A percentile compares a stretch with the other conserved stretches of the same genome.
Evolutionary conservation across 2,113 vertebrate species (phyloP).

Genomic region (Nansenia antarctica): DNA sequence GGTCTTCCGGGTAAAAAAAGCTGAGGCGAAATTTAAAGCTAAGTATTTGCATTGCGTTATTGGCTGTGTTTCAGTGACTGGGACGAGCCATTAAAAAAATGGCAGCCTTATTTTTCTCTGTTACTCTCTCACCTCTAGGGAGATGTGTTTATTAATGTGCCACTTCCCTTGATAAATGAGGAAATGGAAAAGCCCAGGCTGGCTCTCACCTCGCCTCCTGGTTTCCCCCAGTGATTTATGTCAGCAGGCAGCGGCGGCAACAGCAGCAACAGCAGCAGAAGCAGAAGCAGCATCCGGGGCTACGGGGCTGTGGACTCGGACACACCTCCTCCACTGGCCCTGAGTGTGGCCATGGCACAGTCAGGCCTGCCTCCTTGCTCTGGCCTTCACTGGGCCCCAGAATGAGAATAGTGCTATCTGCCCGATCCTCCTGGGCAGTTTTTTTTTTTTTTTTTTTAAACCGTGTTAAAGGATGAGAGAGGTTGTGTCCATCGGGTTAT

Average conservation of each 20-base stretch:
- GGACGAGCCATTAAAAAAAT: conserved; percentile 77
- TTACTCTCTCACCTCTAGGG: conserved; percentile 80
- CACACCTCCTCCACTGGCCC: background rate
- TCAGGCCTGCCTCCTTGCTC: background rate
- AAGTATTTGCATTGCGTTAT: conserved; percentile 70
- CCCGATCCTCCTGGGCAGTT: too few relatives aligned
- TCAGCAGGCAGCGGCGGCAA: conserved; percentile 24
- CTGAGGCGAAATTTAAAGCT: conserved; percentile 4
- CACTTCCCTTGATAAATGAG: conserved; percentile 92
- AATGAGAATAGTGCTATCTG: too few relatives aligned
- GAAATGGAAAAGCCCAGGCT: conserved; percentile 84
- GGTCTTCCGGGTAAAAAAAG: background rate
- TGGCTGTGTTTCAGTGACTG: conserved; percentile 62
- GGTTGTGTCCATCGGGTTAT: too few relatives aligned
- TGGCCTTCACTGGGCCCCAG: too few relatives aligned
- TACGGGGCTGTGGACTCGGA: background rate
- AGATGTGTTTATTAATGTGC: conserved; percentile 95
- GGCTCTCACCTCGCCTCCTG: conserved; percentile 75
- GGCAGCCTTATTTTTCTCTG: conserved; percentile 89
- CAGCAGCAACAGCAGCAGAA: conserved; percentile 1
- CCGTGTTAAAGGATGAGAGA: too few relatives aligned
- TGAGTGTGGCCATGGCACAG: background rate
- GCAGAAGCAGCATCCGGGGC: background rate
- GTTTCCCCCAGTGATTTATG: conserved; percentile 61
- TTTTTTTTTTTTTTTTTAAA: too few relatives aligned